A percentile compares a stretch with the other conserved stretches of the same genome.
These are phyloP conservation scores for Sclerurus mexicanus DNA, from an alignment of 2,113 vertebrate genomes.

Conservation along the genomic window DNA sequence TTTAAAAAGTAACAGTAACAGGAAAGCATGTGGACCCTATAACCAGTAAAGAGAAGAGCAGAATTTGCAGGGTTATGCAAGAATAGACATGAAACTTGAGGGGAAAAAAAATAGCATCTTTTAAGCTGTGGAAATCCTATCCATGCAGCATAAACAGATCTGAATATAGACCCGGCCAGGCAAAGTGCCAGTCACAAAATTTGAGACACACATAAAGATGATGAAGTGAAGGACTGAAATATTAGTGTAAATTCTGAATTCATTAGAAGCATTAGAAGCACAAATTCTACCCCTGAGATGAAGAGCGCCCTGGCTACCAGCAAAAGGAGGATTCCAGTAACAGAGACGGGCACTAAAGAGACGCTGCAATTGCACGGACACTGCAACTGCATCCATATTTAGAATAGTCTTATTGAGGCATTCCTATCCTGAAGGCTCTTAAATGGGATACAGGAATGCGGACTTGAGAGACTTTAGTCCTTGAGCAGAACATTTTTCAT, in stretches of 20 bases:
- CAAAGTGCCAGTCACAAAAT: conserved; percentile 47
- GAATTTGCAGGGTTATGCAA: background rate
- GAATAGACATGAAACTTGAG: background rate
- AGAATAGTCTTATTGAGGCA: background rate
- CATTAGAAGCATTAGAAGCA: conserved; percentile 43
- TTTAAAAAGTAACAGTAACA: background rate
- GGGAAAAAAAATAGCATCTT: background rate
- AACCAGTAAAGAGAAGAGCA: background rate
- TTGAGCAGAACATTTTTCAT: background rate
- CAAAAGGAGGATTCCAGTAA: background rate
- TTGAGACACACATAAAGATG: conserved; percentile 32
- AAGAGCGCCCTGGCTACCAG: background rate
- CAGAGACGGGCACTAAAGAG: background rate
- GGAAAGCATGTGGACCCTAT: background rate
- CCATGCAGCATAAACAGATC: conserved; percentile 38
- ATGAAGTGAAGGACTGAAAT: conserved; percentile 39
- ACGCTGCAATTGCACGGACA: background rate
- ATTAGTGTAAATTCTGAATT: conserved; percentile 33
- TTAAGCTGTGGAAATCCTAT: conserved; percentile 52
- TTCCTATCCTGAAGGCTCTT: background rate
- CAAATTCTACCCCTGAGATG: background rate
- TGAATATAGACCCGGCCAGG: conserved; percentile 38
- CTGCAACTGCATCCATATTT: background rate
- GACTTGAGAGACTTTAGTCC: background rate
- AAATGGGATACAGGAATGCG: background rate